These are phyloP conservation scores for Ommatoiulus sabulosus DNA, from an alignment of 2,888 invertebrate species.

Conservation along the genomic window DNA sequence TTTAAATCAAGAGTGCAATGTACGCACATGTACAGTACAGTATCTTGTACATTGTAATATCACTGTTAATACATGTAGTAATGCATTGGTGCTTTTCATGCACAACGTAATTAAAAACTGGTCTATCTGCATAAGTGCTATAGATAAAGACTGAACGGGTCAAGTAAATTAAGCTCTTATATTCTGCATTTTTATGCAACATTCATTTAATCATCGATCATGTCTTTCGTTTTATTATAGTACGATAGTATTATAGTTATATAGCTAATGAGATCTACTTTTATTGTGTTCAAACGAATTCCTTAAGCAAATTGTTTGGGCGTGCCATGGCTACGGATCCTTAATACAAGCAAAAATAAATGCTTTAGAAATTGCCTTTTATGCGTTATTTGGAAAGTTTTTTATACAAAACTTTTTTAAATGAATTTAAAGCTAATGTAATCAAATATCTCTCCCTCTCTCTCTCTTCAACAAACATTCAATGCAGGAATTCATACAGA, in stretches of 20 bases:
- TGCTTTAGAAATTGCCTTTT: background rate
- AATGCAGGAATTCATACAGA: background rate
- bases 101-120: no score
- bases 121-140: no score
- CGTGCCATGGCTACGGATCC: background rate
- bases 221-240: constrained; percentile 2
- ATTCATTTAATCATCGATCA: constrained; percentile 2
- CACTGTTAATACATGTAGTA: no score
- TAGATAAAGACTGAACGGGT: no score
- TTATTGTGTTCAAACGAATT: background rate
- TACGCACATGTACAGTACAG: no score
- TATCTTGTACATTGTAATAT: no score
- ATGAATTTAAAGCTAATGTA: background rate
- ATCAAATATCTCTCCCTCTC: background rate
- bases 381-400: background rate
- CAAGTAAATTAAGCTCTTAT: no score
- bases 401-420: background rate
- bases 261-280: background rate
- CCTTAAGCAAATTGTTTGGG: background rate
- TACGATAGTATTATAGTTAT: background rate
- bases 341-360: background rate
- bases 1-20: no score
- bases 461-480: background rate
- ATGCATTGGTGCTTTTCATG: no score
- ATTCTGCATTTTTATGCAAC: background rate